phyloP scores from a whole-genome alignment of 2,113 vertebrate genomes.

The Piaya cayana region DNA sequence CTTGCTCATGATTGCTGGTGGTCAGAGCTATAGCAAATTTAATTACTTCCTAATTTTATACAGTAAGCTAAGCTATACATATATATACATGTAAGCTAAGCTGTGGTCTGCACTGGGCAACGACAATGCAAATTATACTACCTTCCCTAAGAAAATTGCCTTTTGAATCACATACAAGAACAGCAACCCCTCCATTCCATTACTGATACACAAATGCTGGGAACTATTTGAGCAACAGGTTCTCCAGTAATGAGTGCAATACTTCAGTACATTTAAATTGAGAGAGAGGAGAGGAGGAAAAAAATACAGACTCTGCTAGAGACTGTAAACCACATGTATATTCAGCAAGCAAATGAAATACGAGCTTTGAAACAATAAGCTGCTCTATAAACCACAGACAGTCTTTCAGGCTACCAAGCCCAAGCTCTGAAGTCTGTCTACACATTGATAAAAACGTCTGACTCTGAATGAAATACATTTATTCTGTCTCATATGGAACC shows the following conservation, averaged over 20 bases:
- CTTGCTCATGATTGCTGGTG: background rate
- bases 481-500: conserved; percentile 1
- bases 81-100: background rate
- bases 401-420: conserved; percentile 25
- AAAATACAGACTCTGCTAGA: background rate
- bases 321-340: background rate
- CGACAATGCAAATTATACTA: background rate
- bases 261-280: background rate
- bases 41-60: conserved; percentile 2
- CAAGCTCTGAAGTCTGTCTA: conserved; percentile 22
- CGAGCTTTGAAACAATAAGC: conserved; percentile 13
- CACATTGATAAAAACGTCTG: conserved; percentile 48
- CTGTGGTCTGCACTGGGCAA: background rate
- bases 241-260: background rate
- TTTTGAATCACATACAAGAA: background rate
- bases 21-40: background rate
- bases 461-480: conserved; percentile 33
- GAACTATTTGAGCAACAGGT: background rate
- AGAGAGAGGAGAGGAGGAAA: background rate
- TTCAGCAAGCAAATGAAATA: conserved; percentile 22
- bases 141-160: background rate
- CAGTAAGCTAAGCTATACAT: background rate
- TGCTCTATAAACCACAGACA: background rate
- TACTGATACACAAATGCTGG: background rate
- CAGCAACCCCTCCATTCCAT: background rate